Evolutionary conservation across 2,113 vertebrate genomes (phyloP).

Genomic region (Pluvianellus socialis): DNA sequence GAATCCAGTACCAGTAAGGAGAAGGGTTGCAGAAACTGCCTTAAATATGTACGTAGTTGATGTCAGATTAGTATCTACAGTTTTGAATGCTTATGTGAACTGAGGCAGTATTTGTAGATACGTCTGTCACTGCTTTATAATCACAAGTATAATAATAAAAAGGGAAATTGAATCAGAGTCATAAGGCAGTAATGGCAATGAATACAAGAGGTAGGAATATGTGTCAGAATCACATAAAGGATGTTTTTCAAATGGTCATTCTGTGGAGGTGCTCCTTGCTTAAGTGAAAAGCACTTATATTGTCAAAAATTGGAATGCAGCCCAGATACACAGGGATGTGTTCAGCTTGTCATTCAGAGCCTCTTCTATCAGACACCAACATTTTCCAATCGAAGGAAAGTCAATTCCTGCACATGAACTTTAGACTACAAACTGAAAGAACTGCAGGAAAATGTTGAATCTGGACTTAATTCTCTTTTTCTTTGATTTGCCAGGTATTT

Average conservation of each 20-base stretch:
- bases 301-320: constrained; percentile 3
- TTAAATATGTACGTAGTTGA: not conserved
- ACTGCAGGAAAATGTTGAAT: not conserved
- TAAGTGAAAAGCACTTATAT: not conserved
- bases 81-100: not conserved
- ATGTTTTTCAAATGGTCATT: not conserved
- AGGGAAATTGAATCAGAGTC: constrained; percentile 1
- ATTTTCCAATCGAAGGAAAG: not conserved
- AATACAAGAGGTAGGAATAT: not conserved
- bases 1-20: not conserved
- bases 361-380: not conserved
- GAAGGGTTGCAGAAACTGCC: not conserved
- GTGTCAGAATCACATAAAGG: not conserved
- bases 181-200: not conserved
- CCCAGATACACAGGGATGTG: not conserved
- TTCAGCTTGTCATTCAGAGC: not conserved
- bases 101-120: not conserved
- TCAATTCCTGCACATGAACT: not conserved
- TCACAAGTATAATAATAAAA: not conserved
- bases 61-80: not conserved
- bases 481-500: not conserved
- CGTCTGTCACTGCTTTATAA: not conserved
- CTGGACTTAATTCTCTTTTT: not conserved
- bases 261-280: not conserved
- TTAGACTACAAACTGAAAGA: not conserved